Evolutionary conservation across 2,888 invertebrate species (phyloP).

Genomic region (Amiota communis): DNA sequence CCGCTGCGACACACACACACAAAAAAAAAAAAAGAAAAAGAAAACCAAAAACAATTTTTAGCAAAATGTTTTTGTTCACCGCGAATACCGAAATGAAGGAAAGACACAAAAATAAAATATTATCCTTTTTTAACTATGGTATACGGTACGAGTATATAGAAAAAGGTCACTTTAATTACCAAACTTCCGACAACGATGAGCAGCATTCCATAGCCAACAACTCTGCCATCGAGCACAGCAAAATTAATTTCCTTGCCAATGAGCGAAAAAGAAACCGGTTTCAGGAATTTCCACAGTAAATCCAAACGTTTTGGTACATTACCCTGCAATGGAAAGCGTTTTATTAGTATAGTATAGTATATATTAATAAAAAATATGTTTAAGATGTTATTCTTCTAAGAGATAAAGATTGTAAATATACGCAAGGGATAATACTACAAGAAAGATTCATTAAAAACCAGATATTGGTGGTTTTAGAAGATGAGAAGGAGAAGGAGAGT

Average conservation of each 20-base stretch:
- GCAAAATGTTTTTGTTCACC: constrained; percentile 16
- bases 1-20: constrained; percentile 32
- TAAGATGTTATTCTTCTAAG: too few relatives aligned
- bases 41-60: constrained; percentile 24
- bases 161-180: constrained; percentile 72
- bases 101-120: constrained; percentile 47
- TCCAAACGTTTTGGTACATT: constrained; percentile 76
- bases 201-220: constrained; percentile 75
- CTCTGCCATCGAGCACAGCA: constrained; percentile 72
- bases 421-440: too few relatives aligned
- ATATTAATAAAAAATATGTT: too few relatives aligned
- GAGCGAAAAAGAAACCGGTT: constrained; percentile 84
- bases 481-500: too few relatives aligned
- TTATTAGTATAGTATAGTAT: too few relatives aligned
- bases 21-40: constrained; percentile 29
- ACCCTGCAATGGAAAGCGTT: constrained; percentile 68
- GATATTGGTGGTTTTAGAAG: too few relatives aligned
- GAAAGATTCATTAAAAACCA: too few relatives aligned
- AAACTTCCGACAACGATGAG: constrained; percentile 71
- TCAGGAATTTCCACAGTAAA: constrained; percentile 81
- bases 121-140: constrained; percentile 13
- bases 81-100: neutral
- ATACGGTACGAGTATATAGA: too few relatives aligned
- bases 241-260: constrained; percentile 85
- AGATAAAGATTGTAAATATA: too few relatives aligned